Conservation (phyloP, 2,888 invertebrate species). For the Cryptus viduatorius region DNA sequence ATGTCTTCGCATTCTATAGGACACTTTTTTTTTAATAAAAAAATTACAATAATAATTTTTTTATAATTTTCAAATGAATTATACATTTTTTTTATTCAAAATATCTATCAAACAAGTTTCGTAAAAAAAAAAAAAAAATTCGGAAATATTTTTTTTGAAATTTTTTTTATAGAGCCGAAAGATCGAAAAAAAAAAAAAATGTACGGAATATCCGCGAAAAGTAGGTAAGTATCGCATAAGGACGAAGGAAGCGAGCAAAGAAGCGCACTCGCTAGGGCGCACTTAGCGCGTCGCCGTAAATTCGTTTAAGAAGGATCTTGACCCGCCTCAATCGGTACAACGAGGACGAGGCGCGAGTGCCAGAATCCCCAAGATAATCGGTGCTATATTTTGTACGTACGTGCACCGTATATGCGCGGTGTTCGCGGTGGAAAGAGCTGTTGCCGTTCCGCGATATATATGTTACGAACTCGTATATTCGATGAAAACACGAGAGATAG, state of each 20-base stretch:
- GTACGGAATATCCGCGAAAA: not conserved
- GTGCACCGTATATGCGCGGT: conserved; percentile 7
- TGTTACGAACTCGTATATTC: conserved; percentile 15
- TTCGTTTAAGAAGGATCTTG: conserved; percentile 56
- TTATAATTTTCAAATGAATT: not conserved
- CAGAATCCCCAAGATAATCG: conserved; percentile 56
- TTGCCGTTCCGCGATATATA: conserved; percentile 48
- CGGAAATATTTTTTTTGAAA: not conserved
- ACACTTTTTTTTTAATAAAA: not conserved
- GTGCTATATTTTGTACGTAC: conserved; percentile 22
- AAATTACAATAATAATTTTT: not conserved
- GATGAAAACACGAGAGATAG: conserved; percentile 15
- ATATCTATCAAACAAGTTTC: too few relatives aligned
- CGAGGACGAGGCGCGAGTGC: conserved; percentile 49
- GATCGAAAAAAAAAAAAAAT: not conserved
- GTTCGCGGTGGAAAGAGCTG: conserved; percentile 28
- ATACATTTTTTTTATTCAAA: too few relatives aligned
- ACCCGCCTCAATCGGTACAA: conserved; percentile 59
- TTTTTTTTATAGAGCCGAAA: not conserved
- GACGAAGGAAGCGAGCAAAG: conserved; percentile 13
- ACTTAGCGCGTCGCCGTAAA: conserved; percentile 62
- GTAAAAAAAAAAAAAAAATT: not conserved
- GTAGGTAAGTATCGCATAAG: conserved; percentile 9
- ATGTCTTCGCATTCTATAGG: not conserved
- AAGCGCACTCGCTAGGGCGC: conserved; percentile 28